Base-by-base conservation (phyloP, 30 jellyfish, hydroid and myxozoan species). In the Nemopilema nomurai region DNA sequence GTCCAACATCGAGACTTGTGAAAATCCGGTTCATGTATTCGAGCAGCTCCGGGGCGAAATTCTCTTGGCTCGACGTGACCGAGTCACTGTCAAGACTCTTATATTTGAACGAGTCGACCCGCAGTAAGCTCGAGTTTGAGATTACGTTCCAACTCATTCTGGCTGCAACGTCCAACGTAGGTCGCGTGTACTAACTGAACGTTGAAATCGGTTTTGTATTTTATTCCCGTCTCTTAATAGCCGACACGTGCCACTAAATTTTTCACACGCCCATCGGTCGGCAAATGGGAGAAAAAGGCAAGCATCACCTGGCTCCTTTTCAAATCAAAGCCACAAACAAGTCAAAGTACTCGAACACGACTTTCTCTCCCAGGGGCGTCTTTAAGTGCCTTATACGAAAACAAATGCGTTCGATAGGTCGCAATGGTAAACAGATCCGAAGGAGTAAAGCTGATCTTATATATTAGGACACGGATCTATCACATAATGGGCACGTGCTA, bases 131-230 rank as follows among this genome's bases (percentile, higher is more conserved):
- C 8, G 92, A 83, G 41, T 83, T 83, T 83, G 92, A 83, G 52
- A 83, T 62, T 1, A 72, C 86, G 62, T 76, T 71, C 92, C 85
- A 83, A 71, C 92, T 83, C 92, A 83, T 83, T 50, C 20, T 73
- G 76, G 33, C 27, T 77, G 77, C 22, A 22, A 22, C 16, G 76
- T 16, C 62, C 49, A 73, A 26, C 27, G n/a, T n/a, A n/a, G n/a
- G n/a, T 1, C 16, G 20, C 20, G 16, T 20, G 20, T 13, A 51
- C 20, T 13, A 51, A 51, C 20, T 51, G 18, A n/a, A n/a, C n/a
- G n/a, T n/a, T n/a, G n/a, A n/a, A n/a, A n/a, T n/a, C 50, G 26
- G 13, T 24, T 51, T 52, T 76, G 62, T 49, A 30, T 51, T 16
- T n/a, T 30, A 33, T 49, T 24, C 33, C 63, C 18, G 22, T 41